Percentiles rank a stretch among this genome's conserved stretches.
Conservation (phyloP, 2,797 vertebrate species). For the Hozukius guyotensis region DNA sequence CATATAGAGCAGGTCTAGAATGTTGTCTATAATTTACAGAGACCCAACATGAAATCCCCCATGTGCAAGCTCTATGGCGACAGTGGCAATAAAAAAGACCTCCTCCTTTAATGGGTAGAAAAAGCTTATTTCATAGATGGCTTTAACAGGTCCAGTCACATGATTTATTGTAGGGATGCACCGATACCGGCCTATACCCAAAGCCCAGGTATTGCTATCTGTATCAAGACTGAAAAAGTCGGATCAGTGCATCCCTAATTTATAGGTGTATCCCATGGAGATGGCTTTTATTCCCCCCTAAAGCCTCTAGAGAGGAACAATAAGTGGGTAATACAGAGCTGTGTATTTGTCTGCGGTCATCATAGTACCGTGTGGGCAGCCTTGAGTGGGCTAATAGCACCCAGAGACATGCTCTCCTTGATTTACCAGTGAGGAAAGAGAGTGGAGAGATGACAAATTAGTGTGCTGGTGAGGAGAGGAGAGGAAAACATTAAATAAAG, state of each 20-base stretch:
- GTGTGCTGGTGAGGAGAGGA: neutral
- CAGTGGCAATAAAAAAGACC: too few species aligned
- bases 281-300: slow-evolving; percentile 15
- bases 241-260: neutral
- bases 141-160: neutral
- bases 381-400: slow-evolving; percentile 61
- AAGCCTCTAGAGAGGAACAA: slow-evolving; percentile 8
- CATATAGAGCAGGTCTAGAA: too few species aligned
- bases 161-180: too few species aligned
- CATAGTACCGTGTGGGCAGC: slow-evolving; percentile 48
- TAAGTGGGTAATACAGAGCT: slow-evolving; percentile 27
- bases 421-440: slow-evolving; percentile 31
- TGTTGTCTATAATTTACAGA: too few species aligned
- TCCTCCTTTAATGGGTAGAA: too few species aligned
- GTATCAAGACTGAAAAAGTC: neutral
- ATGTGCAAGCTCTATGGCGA: too few species aligned
- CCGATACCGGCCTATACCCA: too few species aligned
- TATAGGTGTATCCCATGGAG: neutral
- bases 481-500: neutral
- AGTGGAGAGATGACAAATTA: neutral
- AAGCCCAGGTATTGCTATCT: too few species aligned
- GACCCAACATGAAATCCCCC: too few species aligned
- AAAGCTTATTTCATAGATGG: neutral
- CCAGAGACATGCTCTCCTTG: slow-evolving; percentile 37
- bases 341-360: slow-evolving; percentile 26